These are phyloP conservation scores for Ibycter americanus DNA, from an alignment of 2,797 vertebrate genomes.

Conservation along the genomic window DNA sequence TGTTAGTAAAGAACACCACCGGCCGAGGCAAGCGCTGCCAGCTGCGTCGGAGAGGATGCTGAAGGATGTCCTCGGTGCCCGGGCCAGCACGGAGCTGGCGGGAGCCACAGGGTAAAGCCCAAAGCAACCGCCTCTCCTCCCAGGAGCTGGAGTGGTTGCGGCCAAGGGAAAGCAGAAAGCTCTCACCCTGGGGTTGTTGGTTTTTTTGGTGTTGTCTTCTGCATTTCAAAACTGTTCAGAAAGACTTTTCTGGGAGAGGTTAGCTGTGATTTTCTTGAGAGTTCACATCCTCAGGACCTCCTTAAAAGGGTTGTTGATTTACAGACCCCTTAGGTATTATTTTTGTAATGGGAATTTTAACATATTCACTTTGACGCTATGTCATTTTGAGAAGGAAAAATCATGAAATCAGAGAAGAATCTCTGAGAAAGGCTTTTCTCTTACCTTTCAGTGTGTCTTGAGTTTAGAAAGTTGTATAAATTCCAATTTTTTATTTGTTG, in stretches of 20 bases:
- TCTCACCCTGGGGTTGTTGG: neutral
- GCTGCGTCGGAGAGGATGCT: neutral
- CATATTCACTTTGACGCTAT: rapidly evolving
- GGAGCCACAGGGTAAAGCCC: neutral
- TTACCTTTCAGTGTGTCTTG: neutral
- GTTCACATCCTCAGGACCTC: neutral
- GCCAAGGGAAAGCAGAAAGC: neutral
- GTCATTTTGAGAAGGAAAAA: neutral
- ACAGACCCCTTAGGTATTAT: neutral
- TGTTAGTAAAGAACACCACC: neutral
- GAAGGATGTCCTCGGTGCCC: neutral
- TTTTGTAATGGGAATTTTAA: neutral
- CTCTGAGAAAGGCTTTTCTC: neutral
- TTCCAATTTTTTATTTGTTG: constrained; percentile 9
- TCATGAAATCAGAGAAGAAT: neutral
- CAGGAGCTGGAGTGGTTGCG: neutral
- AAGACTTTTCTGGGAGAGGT: neutral
- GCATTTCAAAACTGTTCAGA: neutral
- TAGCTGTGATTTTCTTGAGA: neutral
- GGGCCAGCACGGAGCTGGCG: rapidly evolving
- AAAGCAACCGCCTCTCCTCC: neutral
- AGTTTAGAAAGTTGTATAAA: neutral
- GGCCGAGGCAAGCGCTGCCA: rapidly evolving
- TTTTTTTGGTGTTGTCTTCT: neutral
- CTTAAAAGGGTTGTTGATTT: neutral